These are phyloP conservation scores for Anthopleura sola DNA, from an alignment of 64 coral and sea anemone genomes.

Conservation along the genomic window DNA sequence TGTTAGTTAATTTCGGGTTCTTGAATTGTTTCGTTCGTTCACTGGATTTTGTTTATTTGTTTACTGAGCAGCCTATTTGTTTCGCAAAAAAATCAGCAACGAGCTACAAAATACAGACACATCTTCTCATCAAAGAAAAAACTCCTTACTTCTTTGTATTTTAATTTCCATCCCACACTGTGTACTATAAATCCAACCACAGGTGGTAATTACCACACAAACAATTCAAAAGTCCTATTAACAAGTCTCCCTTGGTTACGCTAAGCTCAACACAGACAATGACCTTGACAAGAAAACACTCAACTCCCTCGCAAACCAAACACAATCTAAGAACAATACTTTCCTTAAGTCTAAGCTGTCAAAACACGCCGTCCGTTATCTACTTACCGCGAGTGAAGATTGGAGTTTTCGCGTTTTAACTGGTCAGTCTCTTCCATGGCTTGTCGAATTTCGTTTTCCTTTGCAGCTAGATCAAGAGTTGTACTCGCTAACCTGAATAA, in stretches of 20 bases:
- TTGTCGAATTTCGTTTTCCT: slow-evolving; percentile 64
- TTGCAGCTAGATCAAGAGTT: slow-evolving; percentile 49
- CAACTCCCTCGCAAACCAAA: slow-evolving; percentile 12
- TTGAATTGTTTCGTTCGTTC: no score
- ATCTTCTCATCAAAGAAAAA: no score
- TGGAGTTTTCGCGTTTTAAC: slow-evolving; percentile 59
- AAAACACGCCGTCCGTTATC: background rate
- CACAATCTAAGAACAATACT: slow-evolving; percentile 5
- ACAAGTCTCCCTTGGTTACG: background rate
- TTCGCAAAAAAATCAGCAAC: background rate
- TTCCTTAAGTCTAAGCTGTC: background rate
- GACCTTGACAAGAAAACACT: slow-evolving; percentile 13
- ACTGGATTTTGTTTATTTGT: no score
- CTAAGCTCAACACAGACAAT: slow-evolving; percentile 2
- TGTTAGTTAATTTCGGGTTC: no score
- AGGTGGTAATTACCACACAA: background rate
- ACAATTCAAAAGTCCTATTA: background rate
- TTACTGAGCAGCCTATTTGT: no score
- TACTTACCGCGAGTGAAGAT: slow-evolving; percentile 57
- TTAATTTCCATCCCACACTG: no score
- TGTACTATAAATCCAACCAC: background rate
- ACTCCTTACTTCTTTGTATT: no score
- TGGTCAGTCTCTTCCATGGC: slow-evolving; percentile 57
- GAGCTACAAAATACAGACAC: background rate
- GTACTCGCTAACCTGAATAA: slow-evolving; percentile 36